Percentiles rank a stretch among this genome's conserved stretches.
These are phyloP conservation scores for Strongylocentrotus purpuratus DNA, from an alignment of 35 echinoderm and acorn worm species.

Conservation along the genomic window DNA sequence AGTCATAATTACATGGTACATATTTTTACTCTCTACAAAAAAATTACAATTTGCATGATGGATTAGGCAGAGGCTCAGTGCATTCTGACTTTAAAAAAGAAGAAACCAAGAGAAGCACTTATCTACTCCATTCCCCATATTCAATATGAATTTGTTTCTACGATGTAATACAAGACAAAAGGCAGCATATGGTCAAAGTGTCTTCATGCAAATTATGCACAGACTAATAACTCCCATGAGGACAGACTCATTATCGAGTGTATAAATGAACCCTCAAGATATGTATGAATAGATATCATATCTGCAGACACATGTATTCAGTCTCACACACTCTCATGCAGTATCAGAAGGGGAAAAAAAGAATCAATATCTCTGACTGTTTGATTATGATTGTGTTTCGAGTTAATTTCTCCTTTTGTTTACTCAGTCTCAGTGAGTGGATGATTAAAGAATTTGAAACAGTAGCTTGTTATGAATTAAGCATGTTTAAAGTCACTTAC, in stretches of 20 bases:
- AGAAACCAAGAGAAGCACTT: too few species aligned
- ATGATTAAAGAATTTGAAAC: not conserved
- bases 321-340: not conserved
- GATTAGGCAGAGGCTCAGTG: too few species aligned
- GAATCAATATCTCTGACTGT: not conserved
- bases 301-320: not conserved
- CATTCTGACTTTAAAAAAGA: too few species aligned
- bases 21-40: too few species aligned
- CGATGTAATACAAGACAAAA: too few species aligned
- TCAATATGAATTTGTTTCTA: too few species aligned
- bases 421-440: not conserved
- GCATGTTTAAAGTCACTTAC: too few species aligned
- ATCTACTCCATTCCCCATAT: too few species aligned
- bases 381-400: not conserved
- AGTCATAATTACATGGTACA: too few species aligned
- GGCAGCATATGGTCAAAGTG: not conserved
- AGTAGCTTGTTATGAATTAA: too few species aligned
- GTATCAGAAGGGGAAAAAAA: not conserved
- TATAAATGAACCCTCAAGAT: not conserved
- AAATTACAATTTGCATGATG: too few species aligned
- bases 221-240: not conserved
- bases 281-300: slow-evolving; percentile 15
- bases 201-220: not conserved
- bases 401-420: not conserved
- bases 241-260: not conserved